Base-by-base conservation (phyloP, 2,888 invertebrate species). In the Himalopsyche kuldschensis region DNA sequence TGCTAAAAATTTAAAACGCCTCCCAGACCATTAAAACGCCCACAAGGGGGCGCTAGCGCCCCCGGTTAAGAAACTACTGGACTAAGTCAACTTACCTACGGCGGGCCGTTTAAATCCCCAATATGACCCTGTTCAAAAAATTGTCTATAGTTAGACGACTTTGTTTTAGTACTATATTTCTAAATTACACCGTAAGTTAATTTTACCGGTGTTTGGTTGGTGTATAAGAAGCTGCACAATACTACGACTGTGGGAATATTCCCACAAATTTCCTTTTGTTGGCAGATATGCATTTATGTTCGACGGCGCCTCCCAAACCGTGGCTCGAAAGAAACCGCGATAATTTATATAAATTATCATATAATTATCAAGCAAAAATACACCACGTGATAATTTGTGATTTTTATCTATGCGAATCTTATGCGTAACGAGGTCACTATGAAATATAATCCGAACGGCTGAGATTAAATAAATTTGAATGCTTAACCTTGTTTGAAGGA, bases 251-350 rank as follows among this genome's bases (percentile, higher is more conserved):
- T 80, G 80, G 46, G 80, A 80, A 69, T 46, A 11, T 75, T 80
- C 80, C 75, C 80, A 80, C 75, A 48, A 5, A 41, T 20, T 17
- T 5, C 27, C 41, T 47, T 24, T 80, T 80, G 75, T 80, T 80
- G 5, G 31, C 24, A 75, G 30, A 27, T 30, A 75, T 75, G 75
- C 31, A 30, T 75, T 31, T 32, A 32, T 31, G n/a, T 63, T 55
- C 69, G 32, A 32, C 31, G 55, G 31, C 10, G 32, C 69, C 35
- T 32, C 55, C 32, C 75, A 8, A 75, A 30, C 5, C 15, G 75
- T 20, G 55, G 55, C 55, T 55, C 55, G 55, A 41, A 15, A 41
- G 11, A 41, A 4, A 5, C n/a, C 55, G 20, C 20, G 55, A 55
- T 55, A n/a, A 55, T 55, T 20, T 2, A 24, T 55, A 8, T 55